Evolutionary conservation across 2,113 vertebrate species (phyloP).

Genomic region (Catagonus wagneri): DNA sequence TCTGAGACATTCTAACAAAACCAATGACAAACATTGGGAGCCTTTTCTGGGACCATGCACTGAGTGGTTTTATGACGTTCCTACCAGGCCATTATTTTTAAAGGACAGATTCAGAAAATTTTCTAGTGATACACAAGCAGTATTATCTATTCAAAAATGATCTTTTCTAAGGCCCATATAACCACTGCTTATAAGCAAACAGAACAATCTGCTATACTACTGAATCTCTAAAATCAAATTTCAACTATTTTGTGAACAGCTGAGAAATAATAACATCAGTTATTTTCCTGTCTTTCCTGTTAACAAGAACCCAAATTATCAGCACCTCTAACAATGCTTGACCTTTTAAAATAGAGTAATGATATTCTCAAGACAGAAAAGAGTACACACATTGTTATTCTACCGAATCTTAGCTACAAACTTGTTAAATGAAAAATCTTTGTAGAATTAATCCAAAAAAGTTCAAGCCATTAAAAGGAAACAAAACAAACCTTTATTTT

Average conservation of each 20-base stretch:
- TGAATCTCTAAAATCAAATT: conserved; percentile 19
- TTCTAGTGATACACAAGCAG: not conserved
- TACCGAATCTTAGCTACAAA: not conserved
- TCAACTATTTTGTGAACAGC: conserved; percentile 30
- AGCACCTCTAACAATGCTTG: not conserved
- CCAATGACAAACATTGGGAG: not conserved
- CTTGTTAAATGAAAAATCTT: conserved; percentile 14
- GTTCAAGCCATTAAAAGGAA: conserved; percentile 19
- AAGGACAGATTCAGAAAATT: conserved; percentile 20
- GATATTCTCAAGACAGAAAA: conserved; percentile 8
- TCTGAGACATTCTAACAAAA: not conserved
- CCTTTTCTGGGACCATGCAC: not conserved
- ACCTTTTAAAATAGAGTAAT: not conserved
- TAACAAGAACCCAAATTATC: conserved; percentile 19
- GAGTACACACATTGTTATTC: not conserved
- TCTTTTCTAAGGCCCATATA: conserved; percentile 20
- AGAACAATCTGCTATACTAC: not conserved
- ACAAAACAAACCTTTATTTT: conserved; percentile 20
- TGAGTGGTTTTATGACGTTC: not conserved
- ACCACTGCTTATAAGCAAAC: not conserved
- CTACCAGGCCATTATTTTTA: conserved; percentile 21
- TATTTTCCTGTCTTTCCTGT: conserved; percentile 11
- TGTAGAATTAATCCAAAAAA: not conserved
- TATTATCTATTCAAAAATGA: conserved; percentile 46
- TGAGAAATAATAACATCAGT: not conserved